A percentile compares a stretch with the other conserved stretches of the same genome.
These are phyloP conservation scores for Sitta europaea DNA, from an alignment of 2,113 vertebrate species.

Conservation along the genomic window DNA sequence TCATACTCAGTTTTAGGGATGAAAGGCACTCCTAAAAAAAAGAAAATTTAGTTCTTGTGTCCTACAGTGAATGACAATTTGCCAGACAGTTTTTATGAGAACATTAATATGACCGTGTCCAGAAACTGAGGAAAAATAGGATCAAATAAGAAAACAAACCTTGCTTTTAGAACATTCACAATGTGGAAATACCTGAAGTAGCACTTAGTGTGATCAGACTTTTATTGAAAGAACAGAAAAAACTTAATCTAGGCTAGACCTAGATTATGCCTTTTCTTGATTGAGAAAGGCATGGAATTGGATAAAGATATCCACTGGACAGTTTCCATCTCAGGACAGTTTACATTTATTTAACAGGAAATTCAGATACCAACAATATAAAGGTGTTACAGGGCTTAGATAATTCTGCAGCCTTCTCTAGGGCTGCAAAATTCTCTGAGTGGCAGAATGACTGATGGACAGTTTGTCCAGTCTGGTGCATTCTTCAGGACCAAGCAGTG, in stretches of 20 bases:
- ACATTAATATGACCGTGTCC: neutral
- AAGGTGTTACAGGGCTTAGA: neutral
- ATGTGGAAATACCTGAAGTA: neutral
- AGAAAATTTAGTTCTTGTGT: neutral
- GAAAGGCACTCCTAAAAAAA: neutral
- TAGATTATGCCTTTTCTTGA: neutral
- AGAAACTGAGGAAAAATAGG: neutral
- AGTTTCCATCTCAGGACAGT: too few relatives aligned
- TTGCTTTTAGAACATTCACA: neutral
- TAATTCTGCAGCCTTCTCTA: neutral
- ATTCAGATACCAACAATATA: neutral
- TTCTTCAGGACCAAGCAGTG: neutral
- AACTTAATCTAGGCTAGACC: neutral
- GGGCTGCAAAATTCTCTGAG: neutral
- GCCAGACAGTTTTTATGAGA: neutral
- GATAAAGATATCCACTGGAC: neutral
- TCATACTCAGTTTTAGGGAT: neutral
- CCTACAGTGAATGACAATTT: neutral
- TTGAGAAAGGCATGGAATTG: neutral
- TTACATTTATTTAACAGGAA: neutral
- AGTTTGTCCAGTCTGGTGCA: neutral
- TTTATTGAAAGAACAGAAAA: neutral
- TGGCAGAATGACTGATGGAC: neutral
- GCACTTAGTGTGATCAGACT: accelerated
- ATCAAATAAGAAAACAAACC: neutral